Percentiles rank a stretch among this genome's conserved stretches.
These are phyloP conservation scores for Sebastes oblongus DNA, from an alignment of 2,797 vertebrate species.

Conservation along the genomic window DNA sequence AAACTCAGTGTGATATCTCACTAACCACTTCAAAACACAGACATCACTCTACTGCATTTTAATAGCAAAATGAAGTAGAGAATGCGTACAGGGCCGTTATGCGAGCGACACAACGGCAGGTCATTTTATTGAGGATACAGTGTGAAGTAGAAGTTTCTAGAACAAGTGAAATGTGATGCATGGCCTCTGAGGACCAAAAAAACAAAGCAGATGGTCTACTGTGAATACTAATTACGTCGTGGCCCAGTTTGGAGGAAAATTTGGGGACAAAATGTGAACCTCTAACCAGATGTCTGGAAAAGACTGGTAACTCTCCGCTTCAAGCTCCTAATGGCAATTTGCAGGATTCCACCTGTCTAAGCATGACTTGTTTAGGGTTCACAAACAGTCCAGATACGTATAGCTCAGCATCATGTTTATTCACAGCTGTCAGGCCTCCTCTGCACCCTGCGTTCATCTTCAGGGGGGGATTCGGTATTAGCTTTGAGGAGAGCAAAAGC, in stretches of 20 bases:
- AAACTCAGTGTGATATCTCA: slow-evolving; percentile 36
- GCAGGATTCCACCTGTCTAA: slow-evolving; percentile 19
- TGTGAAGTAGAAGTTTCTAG: slow-evolving; percentile 15
- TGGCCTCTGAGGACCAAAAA: slow-evolving; percentile 21
- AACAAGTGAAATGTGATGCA: slow-evolving; percentile 25
- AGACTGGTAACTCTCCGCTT: background rate
- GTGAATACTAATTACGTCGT: slow-evolving; percentile 51
- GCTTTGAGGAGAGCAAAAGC: slow-evolving; percentile 60
- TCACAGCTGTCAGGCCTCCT: slow-evolving; percentile 41
- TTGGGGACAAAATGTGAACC: slow-evolving; percentile 29
- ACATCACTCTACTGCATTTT: slow-evolving; percentile 4
- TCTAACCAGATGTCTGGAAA: slow-evolving; percentile 15
- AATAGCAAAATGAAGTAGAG: background rate
- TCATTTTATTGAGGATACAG: background rate
- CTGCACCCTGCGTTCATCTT: slow-evolving; percentile 35
- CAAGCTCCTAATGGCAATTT: slow-evolving; percentile 14
- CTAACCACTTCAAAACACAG: slow-evolving; percentile 35
- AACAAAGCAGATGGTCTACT: slow-evolving; percentile 15
- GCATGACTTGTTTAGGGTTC: background rate
- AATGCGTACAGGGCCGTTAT: background rate
- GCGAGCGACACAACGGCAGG: background rate
- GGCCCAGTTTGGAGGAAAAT: slow-evolving; percentile 36
- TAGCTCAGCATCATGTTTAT: slow-evolving; percentile 7
- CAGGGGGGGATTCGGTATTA: slow-evolving; percentile 33
- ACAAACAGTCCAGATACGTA: background rate